A percentile compares a stretch with the other conserved stretches of the same genome.
Evolutionary conservation across 1,140 invertebrate genomes (phyloP).

Genomic region (Parasteatoda tepidariorum): DNA sequence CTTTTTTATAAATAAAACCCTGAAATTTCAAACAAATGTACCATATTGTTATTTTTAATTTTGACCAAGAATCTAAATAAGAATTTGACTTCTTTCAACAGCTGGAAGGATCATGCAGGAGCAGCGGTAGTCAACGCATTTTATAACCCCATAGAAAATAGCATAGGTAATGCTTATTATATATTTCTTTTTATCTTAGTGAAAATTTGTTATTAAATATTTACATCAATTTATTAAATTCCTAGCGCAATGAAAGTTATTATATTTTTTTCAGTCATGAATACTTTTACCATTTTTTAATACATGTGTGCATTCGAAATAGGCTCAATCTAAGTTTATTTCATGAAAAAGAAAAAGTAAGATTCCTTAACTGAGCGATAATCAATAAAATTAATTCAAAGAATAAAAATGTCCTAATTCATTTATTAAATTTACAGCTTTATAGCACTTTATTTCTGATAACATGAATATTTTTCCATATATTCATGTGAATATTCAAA

Average conservation of each 20-base stretch:
- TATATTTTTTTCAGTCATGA: neutral
- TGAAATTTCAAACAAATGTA: neutral
- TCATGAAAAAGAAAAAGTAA: too few species aligned
- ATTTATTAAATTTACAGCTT: too few species aligned
- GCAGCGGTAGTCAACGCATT: conserved; percentile 85
- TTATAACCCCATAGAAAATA: conserved; percentile 84
- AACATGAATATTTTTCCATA: too few species aligned
- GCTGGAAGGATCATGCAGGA: conserved; percentile 80
- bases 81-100: neutral
- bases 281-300: neutral
- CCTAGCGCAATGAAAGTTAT: neutral
- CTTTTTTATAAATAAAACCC: neutral
- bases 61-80: neutral
- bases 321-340: neutral
- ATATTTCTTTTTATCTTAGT: neutral
- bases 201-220: too few species aligned
- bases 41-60: neutral
- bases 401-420: too few species aligned
- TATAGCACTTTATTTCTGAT: too few species aligned
- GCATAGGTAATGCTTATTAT: conserved; percentile 73
- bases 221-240: neutral
- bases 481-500: too few species aligned
- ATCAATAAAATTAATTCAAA: too few species aligned
- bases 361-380: too few species aligned
- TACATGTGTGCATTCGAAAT: neutral